Evolutionary conservation across 2,113 vertebrate genomes (phyloP).

Genomic region (Megaleporinus macrocephalus): DNA sequence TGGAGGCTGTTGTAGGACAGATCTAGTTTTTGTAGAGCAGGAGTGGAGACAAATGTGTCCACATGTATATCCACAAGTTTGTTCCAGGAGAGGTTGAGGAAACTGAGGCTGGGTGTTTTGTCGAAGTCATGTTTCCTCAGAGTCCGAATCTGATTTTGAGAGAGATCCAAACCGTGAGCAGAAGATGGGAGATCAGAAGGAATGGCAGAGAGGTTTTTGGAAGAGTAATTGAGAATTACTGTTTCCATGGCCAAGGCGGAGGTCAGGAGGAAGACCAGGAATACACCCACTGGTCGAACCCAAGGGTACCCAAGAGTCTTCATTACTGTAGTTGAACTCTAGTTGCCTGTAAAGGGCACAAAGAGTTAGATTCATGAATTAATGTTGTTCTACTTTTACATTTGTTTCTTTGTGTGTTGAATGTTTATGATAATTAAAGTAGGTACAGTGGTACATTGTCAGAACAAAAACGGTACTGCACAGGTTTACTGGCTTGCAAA

Average conservation of each 20-base stretch:
- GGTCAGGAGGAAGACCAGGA: background rate
- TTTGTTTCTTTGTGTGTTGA: too few relatives aligned
- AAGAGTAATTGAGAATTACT: conserved; percentile 59
- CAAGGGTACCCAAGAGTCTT: background rate
- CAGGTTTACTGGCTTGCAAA: too few relatives aligned
- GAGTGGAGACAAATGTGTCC: conserved; percentile 77
- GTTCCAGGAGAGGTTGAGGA: conserved; percentile 85
- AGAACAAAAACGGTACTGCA: too few relatives aligned
- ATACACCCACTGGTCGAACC: background rate
- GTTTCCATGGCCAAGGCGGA: conserved; percentile 1
- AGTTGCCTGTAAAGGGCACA: conserved; percentile 20
- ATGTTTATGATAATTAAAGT: too few relatives aligned
- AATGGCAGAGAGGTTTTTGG: conserved; percentile 67
- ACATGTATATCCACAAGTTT: conserved; percentile 70
- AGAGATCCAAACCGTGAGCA: conserved; percentile 74
- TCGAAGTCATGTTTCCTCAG: conserved; percentile 74
- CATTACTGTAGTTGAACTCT: conserved; percentile 6
- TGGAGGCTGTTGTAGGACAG: conserved; percentile 85
- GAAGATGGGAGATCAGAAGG: conserved; percentile 61
- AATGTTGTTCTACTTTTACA: background rate
- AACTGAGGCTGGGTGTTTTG: conserved; percentile 68
- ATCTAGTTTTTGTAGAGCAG: conserved; percentile 80
- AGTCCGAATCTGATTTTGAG: conserved; percentile 79
- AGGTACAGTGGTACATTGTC: too few relatives aligned
- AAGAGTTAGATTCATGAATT: background rate